Percentiles rank a stretch among this genome's conserved stretches.
Conservation (phyloP, 1,140 invertebrate genomes). For the Bombus sibiricus region DNA sequence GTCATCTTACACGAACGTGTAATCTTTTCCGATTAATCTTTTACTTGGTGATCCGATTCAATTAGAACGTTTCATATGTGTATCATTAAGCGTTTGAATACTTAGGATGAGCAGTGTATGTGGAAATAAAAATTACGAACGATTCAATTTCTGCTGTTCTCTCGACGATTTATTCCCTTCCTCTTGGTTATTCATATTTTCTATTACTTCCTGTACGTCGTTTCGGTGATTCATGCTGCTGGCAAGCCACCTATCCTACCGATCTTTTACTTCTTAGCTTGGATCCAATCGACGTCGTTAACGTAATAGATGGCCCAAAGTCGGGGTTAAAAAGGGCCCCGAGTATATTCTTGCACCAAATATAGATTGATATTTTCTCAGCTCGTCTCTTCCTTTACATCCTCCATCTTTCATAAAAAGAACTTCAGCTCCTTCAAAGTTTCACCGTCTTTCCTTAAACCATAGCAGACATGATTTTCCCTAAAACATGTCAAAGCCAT, state of each 20-base stretch:
- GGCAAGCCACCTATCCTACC: conserved; percentile 21
- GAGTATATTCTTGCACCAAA: not conserved
- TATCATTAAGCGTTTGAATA: not conserved
- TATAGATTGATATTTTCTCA: not conserved
- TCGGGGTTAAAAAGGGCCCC: not conserved
- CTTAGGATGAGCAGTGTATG: not conserved
- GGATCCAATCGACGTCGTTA: not conserved
- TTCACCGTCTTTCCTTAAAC: not conserved
- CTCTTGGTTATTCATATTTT: conserved; percentile 24
- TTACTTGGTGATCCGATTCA: too few relatives aligned
- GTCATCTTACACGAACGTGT: too few relatives aligned
- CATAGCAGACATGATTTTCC: too few relatives aligned
- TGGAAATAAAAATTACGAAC: not conserved
- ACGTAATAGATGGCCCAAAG: not conserved
- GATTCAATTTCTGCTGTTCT: not conserved
- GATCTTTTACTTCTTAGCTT: conserved; percentile 10
- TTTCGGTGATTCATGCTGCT: conserved; percentile 38
- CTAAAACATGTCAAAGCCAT: too few relatives aligned
- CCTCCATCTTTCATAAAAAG: not conserved
- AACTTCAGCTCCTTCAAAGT: not conserved
- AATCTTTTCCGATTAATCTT: too few relatives aligned
- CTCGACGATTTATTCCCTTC: not conserved
- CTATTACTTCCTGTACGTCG: conserved; percentile 26
- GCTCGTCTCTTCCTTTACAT: not conserved
- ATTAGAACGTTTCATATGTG: too few relatives aligned